Percentiles rank a stretch among this genome's conserved stretches.
Evolutionary conservation across 2,113 vertebrate genomes (phyloP).

Genomic region (Hippocampus abdominalis): DNA sequence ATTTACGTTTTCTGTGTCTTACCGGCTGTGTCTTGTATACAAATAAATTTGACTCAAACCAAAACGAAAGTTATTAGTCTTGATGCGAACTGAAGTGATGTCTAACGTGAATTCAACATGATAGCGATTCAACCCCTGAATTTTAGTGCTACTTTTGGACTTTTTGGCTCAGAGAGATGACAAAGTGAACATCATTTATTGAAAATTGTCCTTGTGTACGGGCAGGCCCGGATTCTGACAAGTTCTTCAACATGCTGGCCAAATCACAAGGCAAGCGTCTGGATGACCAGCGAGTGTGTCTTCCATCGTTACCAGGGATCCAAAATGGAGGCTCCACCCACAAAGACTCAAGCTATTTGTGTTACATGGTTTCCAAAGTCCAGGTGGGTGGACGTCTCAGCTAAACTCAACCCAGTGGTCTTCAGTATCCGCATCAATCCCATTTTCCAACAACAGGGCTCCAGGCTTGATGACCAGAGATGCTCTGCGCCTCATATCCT

Average conservation of each 20-base stretch:
- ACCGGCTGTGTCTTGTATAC: too few relatives aligned
- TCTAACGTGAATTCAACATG: too few relatives aligned
- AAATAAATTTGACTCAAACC: too few relatives aligned
- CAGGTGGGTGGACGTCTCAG: constrained; percentile 52
- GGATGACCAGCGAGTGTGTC: constrained; percentile 78
- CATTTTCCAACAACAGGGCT: constrained; percentile 42
- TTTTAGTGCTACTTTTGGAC: too few relatives aligned
- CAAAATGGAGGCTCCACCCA: constrained; percentile 58
- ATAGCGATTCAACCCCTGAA: too few relatives aligned
- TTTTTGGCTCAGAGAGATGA: too few relatives aligned
- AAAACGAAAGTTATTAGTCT: too few relatives aligned
- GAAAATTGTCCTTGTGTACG: background rate
- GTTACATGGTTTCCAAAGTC: constrained; percentile 64
- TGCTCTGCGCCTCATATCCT: constrained; percentile 51
- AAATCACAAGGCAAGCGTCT: constrained; percentile 75
- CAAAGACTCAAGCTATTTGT: constrained; percentile 56
- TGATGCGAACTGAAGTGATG: too few relatives aligned
- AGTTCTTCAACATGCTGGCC: constrained; percentile 75
- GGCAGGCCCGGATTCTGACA: constrained; percentile 70
- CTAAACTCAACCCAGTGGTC: background rate
- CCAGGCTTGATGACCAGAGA: constrained; percentile 67
- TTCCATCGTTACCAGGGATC: constrained; percentile 73
- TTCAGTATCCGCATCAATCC: background rate
- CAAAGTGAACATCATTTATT: background rate
- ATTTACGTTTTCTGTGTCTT: too few relatives aligned